Conservation (phyloP, 2,888 invertebrate genomes). For the Amblyteles armatorius region DNA sequence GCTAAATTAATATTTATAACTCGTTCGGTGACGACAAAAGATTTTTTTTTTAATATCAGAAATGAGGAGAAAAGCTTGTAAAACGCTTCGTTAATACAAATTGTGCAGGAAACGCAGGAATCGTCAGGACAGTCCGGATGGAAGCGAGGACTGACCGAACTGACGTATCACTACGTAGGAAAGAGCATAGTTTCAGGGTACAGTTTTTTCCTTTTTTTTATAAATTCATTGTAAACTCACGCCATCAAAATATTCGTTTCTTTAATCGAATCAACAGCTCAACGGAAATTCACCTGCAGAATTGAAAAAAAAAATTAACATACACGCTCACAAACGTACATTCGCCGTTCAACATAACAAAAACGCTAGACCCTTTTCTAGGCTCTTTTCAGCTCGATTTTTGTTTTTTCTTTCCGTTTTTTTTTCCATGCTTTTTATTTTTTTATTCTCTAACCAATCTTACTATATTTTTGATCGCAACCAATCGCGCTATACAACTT, state of each 20-base stretch:
- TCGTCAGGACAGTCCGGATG: neutral
- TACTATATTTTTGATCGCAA: slow-evolving; percentile 43
- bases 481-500: slow-evolving; percentile 57
- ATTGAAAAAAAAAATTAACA: slow-evolving; percentile 70
- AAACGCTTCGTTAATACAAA: slow-evolving; percentile 4
- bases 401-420: slow-evolving; percentile 16
- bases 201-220: slow-evolving; percentile 41
- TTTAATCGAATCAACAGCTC: slow-evolving; percentile 78
- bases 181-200: slow-evolving; percentile 13
- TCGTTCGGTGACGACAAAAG: slow-evolving; percentile 2
- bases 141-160: slow-evolving; percentile 13
- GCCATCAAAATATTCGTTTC: slow-evolving; percentile 79
- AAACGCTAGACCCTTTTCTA: slow-evolving; percentile 18
- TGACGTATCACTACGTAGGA: neutral
- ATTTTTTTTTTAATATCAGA: slow-evolving; percentile 21
- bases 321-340: slow-evolving; percentile 66
- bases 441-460: slow-evolving; percentile 28
- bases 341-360: slow-evolving; percentile 57
- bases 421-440: slow-evolving; percentile 32
- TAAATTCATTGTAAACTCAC: slow-evolving; percentile 75
- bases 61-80: slow-evolving; percentile 1
- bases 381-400: slow-evolving; percentile 1
- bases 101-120: slow-evolving; percentile 20
- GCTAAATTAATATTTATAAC: slow-evolving; percentile 49
- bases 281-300: slow-evolving; percentile 78